Percentiles rank a stretch among this genome's conserved stretches.
phyloP scores from a whole-genome alignment of 30 jellyfish, hydroid and myxozoan genomes.

The Mastigias papua region DNA sequence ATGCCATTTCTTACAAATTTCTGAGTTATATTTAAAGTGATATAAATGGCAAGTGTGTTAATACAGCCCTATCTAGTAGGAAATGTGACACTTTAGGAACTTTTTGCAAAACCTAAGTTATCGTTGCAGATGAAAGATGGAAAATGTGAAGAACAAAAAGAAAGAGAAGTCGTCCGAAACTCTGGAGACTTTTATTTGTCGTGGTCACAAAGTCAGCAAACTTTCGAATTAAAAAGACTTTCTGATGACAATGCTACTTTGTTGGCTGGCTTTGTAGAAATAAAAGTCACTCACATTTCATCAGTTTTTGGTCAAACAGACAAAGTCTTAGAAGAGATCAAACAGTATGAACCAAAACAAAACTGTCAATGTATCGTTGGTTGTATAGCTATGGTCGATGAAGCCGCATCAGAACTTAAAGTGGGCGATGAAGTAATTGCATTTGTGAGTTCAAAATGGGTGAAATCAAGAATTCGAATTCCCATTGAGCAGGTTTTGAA shows the following conservation, averaged over 20 bases:
- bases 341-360: background rate
- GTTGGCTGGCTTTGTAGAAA: conserved; percentile 7
- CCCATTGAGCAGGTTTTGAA: conserved; percentile 3
- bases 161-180: background rate
- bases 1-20: no score
- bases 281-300: conserved; percentile 22
- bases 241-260: background rate
- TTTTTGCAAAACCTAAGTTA: background rate
- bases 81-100: background rate
- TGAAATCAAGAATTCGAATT: background rate
- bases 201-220: conserved; percentile 40
- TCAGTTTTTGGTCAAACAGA: conserved; percentile 30
- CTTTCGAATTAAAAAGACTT: conserved; percentile 9
- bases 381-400: background rate
- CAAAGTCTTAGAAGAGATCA: conserved; percentile 18
- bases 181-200: conserved; percentile 29
- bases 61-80: background rate
- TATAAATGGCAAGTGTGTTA: no score
- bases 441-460: background rate
- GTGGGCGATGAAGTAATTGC: conserved; percentile 31
- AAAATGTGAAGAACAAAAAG: background rate
- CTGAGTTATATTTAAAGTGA: no score
- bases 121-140: background rate
- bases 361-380: conserved; percentile 18
- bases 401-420: background rate